Conservation (phyloP, 2,113 vertebrate genomes). For the Mesoclemmys tuberculata region DNA sequence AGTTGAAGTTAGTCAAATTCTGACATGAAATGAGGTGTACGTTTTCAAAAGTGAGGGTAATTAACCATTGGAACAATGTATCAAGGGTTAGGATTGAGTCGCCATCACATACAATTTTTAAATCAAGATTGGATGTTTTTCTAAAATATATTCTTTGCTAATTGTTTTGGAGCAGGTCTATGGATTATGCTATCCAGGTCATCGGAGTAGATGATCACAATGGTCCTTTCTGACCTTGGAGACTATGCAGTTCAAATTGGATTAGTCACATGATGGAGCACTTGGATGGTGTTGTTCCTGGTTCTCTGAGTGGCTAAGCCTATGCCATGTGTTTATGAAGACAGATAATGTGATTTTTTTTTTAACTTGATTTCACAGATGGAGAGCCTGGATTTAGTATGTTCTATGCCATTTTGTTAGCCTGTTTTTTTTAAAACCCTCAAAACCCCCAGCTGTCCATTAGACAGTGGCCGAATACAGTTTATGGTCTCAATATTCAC, state of each 20-base stretch:
- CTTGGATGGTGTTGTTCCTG: neutral
- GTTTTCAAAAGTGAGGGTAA: neutral
- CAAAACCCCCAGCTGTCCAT: neutral
- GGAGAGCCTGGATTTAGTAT: neutral
- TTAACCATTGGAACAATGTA: neutral
- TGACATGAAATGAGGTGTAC: neutral
- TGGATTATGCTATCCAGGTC: neutral
- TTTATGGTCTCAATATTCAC: neutral
- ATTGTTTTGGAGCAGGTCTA: neutral
- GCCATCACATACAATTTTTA: neutral
- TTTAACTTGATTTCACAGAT: neutral
- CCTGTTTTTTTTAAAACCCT: neutral
- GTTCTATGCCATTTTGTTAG: accelerated
- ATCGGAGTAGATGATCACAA: neutral
- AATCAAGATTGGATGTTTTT: neutral
- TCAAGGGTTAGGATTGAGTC: neutral
- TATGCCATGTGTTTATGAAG: neutral
- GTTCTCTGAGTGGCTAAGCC: neutral
- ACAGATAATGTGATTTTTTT: neutral
- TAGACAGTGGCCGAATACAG: neutral
- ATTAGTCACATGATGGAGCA: neutral
- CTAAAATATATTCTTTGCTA: neutral
- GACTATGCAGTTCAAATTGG: neutral
- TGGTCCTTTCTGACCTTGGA: neutral
- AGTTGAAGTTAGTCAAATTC: neutral